A percentile compares a stretch with the other conserved stretches of the same genome.
Conservation (phyloP, 2,888 invertebrate species). For the Mythimna lalbum region DNA sequence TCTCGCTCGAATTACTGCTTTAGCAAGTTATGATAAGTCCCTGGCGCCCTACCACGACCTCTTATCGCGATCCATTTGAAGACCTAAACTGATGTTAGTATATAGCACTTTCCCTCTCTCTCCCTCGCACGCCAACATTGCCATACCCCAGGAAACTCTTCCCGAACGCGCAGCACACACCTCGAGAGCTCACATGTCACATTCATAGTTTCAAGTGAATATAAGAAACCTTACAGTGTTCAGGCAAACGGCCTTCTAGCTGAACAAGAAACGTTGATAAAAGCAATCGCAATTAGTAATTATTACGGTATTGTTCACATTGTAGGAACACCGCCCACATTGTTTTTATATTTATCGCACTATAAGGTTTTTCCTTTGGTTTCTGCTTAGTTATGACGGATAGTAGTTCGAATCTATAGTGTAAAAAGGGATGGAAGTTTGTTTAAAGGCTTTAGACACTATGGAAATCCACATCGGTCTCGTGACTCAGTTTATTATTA, state of each 20-base stretch:
- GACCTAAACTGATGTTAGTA: too few species aligned
- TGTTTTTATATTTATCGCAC: too few species aligned
- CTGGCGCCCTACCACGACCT: too few species aligned
- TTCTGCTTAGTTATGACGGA: background rate
- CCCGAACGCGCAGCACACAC: background rate
- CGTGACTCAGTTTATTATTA: too few species aligned
- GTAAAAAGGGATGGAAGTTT: background rate
- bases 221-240: background rate
- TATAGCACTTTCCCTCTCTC: too few species aligned
- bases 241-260: background rate
- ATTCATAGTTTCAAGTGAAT: background rate
- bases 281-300: background rate
- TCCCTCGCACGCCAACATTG: too few species aligned
- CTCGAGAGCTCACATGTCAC: background rate
- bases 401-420: background rate
- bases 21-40: too few species aligned
- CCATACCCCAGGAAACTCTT: background rate
- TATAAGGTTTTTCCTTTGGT: background rate
- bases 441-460: background rate
- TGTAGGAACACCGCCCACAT: background rate
- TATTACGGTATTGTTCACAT: slow-evolving; percentile 2
- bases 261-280: background rate
- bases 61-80: too few species aligned
- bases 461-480: too few species aligned
- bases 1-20: too few species aligned